Evolutionary conservation across 2,888 invertebrate species (phyloP).

Genomic region (Chymomyza amoena): DNA sequence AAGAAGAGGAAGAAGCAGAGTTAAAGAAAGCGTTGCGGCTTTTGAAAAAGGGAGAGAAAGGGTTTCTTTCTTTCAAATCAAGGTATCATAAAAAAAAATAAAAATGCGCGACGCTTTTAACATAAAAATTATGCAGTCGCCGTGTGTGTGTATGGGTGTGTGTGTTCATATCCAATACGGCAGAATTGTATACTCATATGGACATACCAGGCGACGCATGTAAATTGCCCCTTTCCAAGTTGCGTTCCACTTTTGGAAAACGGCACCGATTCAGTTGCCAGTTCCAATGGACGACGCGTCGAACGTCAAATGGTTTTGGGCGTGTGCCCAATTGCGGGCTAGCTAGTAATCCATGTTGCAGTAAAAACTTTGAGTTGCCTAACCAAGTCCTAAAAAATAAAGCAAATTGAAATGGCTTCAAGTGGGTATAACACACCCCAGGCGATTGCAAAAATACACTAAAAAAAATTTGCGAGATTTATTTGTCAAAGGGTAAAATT

Average conservation of each 20-base stretch:
- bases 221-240: constrained; percentile 59
- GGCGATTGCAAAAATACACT: background rate
- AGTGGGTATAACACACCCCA: background rate
- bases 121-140: constrained; percentile 47
- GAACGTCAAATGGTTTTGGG: constrained; percentile 30
- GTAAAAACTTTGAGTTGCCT: constrained; percentile 36
- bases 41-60: constrained; percentile 51
- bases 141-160: background rate
- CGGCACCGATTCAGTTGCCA: constrained; percentile 52
- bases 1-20: constrained; percentile 28
- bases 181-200: constrained; percentile 11
- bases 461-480: background rate
- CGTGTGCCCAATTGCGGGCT: constrained; percentile 30
- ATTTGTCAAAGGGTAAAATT: background rate
- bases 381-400: background rate
- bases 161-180: background rate
- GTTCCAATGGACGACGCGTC: constrained; percentile 40
- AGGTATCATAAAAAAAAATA: constrained; percentile 47
- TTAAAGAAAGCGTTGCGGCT: background rate
- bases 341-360: constrained; percentile 23
- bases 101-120: constrained; percentile 67
- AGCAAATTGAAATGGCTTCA: background rate
- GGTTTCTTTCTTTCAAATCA: constrained; percentile 55
- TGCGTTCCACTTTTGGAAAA: constrained; percentile 64
- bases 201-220: constrained; percentile 44